Evolutionary conservation across 2,888 invertebrate species (phyloP).

Genomic region (Cephus rjabovi): DNA sequence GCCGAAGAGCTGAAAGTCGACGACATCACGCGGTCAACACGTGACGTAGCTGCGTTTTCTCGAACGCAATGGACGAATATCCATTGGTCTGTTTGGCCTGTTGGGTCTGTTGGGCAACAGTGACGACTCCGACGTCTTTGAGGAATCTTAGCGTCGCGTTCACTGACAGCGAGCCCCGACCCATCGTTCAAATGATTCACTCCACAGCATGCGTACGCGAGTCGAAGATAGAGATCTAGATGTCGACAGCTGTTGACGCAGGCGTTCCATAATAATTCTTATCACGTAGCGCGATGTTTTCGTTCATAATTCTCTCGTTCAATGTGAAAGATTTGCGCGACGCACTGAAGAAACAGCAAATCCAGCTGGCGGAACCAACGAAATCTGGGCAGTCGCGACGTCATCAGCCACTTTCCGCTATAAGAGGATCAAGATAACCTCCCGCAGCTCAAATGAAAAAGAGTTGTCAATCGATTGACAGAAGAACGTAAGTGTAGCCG

Average conservation of each 20-base stretch:
- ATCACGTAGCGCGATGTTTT: constrained; percentile 27
- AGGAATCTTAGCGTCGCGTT: no score
- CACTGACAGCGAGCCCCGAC: not conserved
- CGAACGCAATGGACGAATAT: no score
- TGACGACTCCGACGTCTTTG: no score
- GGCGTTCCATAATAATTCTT: constrained; percentile 30
- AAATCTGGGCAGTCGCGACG: not conserved
- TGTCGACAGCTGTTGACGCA: constrained; percentile 25
- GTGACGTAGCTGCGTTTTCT: no score
- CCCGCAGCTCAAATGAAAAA: no score
- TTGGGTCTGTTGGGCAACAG: no score
- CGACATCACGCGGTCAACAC: no score
- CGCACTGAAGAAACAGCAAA: not conserved
- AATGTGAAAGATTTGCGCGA: not conserved
- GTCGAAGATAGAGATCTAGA: not conserved
- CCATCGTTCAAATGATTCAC: not conserved
- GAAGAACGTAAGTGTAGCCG: no score
- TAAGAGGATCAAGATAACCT: not conserved
- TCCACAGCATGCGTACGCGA: not conserved
- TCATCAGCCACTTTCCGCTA: not conserved
- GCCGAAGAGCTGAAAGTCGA: no score
- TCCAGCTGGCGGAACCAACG: not conserved
- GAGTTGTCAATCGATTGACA: no score
- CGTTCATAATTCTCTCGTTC: constrained; percentile 13
- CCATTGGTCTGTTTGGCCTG: no score